Conservation (phyloP, 2,797 vertebrate genomes). For the Sebastes minor region DNA sequence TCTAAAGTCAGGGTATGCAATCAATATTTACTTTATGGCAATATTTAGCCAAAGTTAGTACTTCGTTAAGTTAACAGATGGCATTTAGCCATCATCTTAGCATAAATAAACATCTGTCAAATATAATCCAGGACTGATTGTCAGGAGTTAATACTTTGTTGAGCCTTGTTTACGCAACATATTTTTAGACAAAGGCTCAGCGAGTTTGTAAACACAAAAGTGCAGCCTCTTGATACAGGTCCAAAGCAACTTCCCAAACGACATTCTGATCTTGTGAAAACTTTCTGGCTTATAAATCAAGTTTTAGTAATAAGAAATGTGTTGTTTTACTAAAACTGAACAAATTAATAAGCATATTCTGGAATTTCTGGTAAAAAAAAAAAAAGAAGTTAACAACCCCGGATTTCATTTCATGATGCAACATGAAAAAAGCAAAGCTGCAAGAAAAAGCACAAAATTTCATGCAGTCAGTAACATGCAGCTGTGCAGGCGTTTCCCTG, state of each 20-base stretch:
- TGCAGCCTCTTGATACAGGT: neutral
- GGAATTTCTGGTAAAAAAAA: neutral
- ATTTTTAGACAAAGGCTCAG: conserved; percentile 14
- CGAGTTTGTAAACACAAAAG: neutral
- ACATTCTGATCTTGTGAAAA: neutral
- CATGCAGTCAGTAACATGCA: neutral
- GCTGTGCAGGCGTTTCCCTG: neutral
- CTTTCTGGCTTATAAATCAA: neutral
- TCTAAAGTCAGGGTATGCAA: conserved; percentile 1
- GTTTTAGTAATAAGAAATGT: neutral
- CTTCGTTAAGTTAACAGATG: conserved; percentile 11
- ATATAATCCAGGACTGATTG: conserved; percentile 1
- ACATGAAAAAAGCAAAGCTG: neutral
- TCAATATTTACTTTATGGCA: conserved; percentile 23
- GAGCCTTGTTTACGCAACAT: conserved; percentile 9
- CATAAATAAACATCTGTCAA: conserved; percentile 27
- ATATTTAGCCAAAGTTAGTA: conserved; percentile 16
- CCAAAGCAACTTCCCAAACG: neutral
- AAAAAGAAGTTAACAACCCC: neutral
- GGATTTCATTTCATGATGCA: neutral
- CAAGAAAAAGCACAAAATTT: conserved; percentile 22
- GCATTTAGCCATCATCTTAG: neutral
- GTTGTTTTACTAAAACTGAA: neutral
- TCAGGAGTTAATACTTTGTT: conserved; percentile 6
- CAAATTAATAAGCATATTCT: neutral